phyloP scores from a whole-genome alignment of 2,797 vertebrate species.

The Decapterus maruadsi region DNA sequence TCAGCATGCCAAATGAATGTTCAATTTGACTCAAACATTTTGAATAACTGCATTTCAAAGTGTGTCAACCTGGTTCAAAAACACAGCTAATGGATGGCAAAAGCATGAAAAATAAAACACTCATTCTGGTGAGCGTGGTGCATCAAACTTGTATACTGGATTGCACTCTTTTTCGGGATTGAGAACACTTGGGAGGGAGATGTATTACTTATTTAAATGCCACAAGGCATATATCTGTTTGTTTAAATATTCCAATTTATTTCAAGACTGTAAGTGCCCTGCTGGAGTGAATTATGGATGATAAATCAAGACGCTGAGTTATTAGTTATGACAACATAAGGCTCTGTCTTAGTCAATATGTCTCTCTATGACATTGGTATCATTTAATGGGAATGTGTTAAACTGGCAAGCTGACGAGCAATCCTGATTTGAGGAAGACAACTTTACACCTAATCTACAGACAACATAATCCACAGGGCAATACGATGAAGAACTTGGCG shows the following conservation, averaged over 20 bases:
- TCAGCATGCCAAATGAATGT: constrained; percentile 62
- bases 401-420: constrained; percentile 30
- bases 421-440: constrained; percentile 34
- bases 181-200: constrained; percentile 73
- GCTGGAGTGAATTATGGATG: constrained; percentile 85
- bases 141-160: constrained; percentile 78
- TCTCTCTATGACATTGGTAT: constrained; percentile 59
- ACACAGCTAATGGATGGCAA: constrained; percentile 78
- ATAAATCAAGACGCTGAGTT: constrained; percentile 82
- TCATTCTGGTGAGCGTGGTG: constrained; percentile 61
- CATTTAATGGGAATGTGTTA: constrained; percentile 41
- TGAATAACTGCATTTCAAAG: constrained; percentile 71
- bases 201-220: constrained; percentile 85
- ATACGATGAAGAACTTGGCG: not conserved
- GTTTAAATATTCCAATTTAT: constrained; percentile 87
- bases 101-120: constrained; percentile 81
- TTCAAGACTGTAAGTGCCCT: constrained; percentile 84
- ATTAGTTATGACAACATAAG: constrained; percentile 84
- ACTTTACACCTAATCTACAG: constrained; percentile 25
- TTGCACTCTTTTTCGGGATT: constrained; percentile 72
- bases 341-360: constrained; percentile 68
- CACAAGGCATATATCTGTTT: constrained; percentile 84
- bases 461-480: constrained; percentile 7
- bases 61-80: constrained; percentile 76
- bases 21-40: constrained; percentile 71